Evolutionary conservation across 2,113 vertebrate species (phyloP).

Genomic region (Nesogale talazaci): DNA sequence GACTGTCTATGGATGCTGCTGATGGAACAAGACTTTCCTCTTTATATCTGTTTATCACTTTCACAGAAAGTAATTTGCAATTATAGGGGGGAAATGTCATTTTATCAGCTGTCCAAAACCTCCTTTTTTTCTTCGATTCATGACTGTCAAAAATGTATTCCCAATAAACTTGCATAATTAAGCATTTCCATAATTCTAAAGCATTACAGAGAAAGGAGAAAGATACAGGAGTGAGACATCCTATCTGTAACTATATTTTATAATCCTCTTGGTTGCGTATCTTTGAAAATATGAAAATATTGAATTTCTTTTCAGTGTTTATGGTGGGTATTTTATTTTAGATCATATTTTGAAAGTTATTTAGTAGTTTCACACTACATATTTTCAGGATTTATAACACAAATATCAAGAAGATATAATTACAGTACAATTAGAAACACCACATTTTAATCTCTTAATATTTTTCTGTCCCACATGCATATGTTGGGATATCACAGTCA

Average conservation of each 20-base stretch:
- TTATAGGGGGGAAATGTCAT: neutral
- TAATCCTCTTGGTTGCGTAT: neutral
- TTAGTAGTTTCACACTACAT: neutral
- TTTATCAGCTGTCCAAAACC: too few relatives aligned
- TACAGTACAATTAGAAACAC: neutral
- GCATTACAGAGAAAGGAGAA: too few relatives aligned
- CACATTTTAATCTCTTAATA: neutral
- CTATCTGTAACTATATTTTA: neutral
- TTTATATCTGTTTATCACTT: constrained; percentile 70
- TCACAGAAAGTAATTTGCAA: constrained; percentile 64
- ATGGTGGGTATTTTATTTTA: neutral
- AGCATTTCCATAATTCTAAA: neutral
- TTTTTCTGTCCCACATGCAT: neutral
- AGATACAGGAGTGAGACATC: neutral
- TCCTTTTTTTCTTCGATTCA: neutral
- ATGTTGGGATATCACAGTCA: neutral
- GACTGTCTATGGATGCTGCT: constrained; percentile 64
- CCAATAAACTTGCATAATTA: neutral
- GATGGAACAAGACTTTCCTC: constrained; percentile 61
- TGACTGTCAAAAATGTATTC: neutral
- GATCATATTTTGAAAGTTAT: neutral
- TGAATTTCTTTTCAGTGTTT: neutral
- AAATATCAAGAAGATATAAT: neutral
- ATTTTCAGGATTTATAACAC: neutral
- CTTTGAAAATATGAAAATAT: neutral